Percentiles rank a stretch among this genome's conserved stretches.
These are phyloP conservation scores for Tinea pellionella DNA, from an alignment of 2,888 invertebrate genomes.

Conservation along the genomic window DNA sequence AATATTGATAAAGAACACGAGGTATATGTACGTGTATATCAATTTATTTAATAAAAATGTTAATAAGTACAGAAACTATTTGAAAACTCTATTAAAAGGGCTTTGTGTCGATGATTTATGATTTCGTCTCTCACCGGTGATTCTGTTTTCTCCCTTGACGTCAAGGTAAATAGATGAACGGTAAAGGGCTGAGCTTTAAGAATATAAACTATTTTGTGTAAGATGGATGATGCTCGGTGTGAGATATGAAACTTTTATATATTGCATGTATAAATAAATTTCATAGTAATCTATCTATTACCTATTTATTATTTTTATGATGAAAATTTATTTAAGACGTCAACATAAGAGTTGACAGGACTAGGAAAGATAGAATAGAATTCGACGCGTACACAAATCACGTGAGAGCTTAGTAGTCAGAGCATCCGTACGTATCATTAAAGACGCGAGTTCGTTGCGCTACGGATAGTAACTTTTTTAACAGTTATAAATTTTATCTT, in stretches of 20 bases:
- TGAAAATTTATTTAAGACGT: no score
- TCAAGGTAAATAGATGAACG: slow-evolving; percentile 3
- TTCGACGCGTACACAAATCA: no score
- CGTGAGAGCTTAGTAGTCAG: no score
- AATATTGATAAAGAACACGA: no score
- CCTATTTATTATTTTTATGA: not conserved
- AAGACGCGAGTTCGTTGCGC: no score
- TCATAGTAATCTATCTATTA: not conserved
- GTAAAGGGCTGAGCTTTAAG: slow-evolving; percentile 10
- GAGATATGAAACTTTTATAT: not conserved
- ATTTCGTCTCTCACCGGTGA: slow-evolving; percentile 45
- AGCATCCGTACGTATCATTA: no score
- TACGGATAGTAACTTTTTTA: no score
- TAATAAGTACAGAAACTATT: not conserved
- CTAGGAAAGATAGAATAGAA: no score
- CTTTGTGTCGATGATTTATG: slow-evolving; percentile 61
- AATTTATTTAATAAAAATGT: no score
- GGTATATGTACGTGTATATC: no score
- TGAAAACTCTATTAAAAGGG: slow-evolving; percentile 23
- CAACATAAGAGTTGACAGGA: no score
- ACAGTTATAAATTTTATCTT: no score
- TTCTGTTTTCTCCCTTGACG: slow-evolving; percentile 24
- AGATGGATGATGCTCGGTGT: slow-evolving; percentile 7
- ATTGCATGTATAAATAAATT: not conserved
- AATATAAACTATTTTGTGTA: slow-evolving; percentile 3